Evolutionary conservation across 2,888 invertebrate genomes (phyloP).

Genomic region (Branchipolynoe longqiensis): DNA sequence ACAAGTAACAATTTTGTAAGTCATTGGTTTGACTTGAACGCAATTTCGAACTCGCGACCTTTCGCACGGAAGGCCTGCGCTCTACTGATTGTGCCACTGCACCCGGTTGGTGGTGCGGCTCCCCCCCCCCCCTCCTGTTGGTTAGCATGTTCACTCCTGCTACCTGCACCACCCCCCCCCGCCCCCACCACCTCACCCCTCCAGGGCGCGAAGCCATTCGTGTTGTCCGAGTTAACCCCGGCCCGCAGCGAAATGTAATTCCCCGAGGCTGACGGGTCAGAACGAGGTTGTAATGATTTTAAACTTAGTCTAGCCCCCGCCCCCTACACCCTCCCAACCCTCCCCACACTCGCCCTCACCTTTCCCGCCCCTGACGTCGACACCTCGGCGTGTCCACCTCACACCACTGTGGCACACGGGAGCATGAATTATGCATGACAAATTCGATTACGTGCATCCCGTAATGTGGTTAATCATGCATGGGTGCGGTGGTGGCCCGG

Average conservation of each 20-base stretch:
- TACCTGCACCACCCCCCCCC: not conserved
- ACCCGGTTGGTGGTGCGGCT: not conserved
- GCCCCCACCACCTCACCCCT: too few species aligned
- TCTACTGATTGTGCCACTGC: too few species aligned
- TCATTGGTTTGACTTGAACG: too few species aligned
- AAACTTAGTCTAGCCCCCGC: slow-evolving; percentile 8
- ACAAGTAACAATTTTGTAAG: too few species aligned
- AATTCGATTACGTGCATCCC: slow-evolving; percentile 29
- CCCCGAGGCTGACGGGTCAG: too few species aligned
- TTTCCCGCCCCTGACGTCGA: too few species aligned
- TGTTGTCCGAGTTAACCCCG: too few species aligned
- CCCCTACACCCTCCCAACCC: not conserved
- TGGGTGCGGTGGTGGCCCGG: slow-evolving; percentile 4
- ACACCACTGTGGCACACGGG: not conserved
- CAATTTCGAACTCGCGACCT: too few species aligned
- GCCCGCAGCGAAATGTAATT: slow-evolving; percentile 38
- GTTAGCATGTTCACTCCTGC: slow-evolving; percentile 14
- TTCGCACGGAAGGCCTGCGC: too few species aligned
- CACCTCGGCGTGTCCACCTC: slow-evolving; percentile 36
- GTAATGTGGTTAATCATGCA: slow-evolving; percentile 46
- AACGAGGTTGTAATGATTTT: slow-evolving; percentile 34
- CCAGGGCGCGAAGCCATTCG: too few species aligned
- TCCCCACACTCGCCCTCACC: not conserved
- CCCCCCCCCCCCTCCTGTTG: not conserved
- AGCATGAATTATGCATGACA: slow-evolving; percentile 46